These are phyloP conservation scores for Ephydatia muelleri DNA, from an alignment of 37 sponge, comb jelly and placozoan genomes.

Conservation along the genomic window DNA sequence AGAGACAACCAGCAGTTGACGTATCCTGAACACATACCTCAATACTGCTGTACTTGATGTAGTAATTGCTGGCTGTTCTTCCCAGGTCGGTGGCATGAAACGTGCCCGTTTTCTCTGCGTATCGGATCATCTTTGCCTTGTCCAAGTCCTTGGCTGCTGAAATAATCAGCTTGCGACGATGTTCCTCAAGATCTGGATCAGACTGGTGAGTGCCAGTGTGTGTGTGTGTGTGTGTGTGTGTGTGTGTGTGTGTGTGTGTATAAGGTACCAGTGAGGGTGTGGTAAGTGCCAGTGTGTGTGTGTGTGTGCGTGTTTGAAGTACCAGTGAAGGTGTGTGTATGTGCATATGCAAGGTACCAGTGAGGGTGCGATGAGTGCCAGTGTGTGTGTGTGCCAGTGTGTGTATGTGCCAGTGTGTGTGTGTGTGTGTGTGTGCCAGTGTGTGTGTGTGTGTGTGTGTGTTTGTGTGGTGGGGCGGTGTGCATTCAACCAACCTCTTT, in stretches of 20 bases:
- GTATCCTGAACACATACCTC: too few species aligned
- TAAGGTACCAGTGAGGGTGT: too few species aligned
- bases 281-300: too few species aligned
- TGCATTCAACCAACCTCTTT: constrained; percentile 41
- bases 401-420: too few species aligned
- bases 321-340: constrained; percentile 7
- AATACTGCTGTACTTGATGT: constrained; percentile 91
- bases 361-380: too few species aligned
- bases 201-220: constrained; percentile 30
- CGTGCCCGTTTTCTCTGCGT: constrained; percentile 59
- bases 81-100: constrained; percentile 92
- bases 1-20: neutral
- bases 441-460: too few species aligned
- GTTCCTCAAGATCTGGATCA: constrained; percentile 76
- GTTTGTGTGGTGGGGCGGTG: too few species aligned
- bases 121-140: constrained; percentile 91
- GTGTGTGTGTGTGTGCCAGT: too few species aligned
- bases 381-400: too few species aligned
- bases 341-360: too few species aligned
- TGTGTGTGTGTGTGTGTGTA: too few species aligned
- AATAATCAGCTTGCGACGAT: constrained; percentile 62
- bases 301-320: neutral
- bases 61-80: constrained; percentile 92
- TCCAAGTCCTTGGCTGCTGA: constrained; percentile 76
- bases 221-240: neutral